Evolutionary conservation across 1,140 invertebrate genomes (phyloP).

Genomic region (Apis dorsata): DNA sequence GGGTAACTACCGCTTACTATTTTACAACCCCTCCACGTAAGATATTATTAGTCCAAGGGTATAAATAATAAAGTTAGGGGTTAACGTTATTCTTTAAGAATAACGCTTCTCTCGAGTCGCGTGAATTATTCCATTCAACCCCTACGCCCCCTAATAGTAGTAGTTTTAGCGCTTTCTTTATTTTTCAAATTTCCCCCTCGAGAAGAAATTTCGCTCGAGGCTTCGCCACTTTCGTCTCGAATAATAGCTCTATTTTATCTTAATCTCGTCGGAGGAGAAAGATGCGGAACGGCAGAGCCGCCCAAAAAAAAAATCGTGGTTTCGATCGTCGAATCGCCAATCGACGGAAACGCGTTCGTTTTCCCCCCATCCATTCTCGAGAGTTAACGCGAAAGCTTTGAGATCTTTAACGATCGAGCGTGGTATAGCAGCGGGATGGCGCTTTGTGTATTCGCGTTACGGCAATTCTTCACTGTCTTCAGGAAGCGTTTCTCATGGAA

Average conservation of each 20-base stretch:
- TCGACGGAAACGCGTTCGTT: background rate
- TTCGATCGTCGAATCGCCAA: background rate
- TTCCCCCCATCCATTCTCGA: too few relatives aligned
- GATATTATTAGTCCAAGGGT: background rate
- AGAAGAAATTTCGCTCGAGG: too few relatives aligned
- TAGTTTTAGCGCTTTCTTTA: too few relatives aligned
- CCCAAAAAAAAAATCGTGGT: background rate
- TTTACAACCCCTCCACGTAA: background rate
- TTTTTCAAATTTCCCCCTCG: too few relatives aligned
- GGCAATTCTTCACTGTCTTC: slow-evolving; percentile 62
- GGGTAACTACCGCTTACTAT: background rate
- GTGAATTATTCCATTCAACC: background rate
- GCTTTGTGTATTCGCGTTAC: slow-evolving; percentile 40
- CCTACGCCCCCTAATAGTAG: too few relatives aligned
- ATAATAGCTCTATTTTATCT: too few relatives aligned
- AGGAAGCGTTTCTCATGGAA: slow-evolving; percentile 45
- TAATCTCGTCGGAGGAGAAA: too few relatives aligned
- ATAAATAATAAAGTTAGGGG: background rate
- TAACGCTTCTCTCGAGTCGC: too few relatives aligned
- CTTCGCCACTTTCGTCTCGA: too few relatives aligned
- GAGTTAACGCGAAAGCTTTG: background rate
- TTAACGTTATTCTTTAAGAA: background rate
- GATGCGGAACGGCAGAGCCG: background rate
- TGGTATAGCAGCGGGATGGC: background rate
- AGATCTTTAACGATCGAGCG: slow-evolving; percentile 36